These are phyloP conservation scores for Aythya baeri DNA, from an alignment of 2,113 vertebrate species.

Conservation along the genomic window DNA sequence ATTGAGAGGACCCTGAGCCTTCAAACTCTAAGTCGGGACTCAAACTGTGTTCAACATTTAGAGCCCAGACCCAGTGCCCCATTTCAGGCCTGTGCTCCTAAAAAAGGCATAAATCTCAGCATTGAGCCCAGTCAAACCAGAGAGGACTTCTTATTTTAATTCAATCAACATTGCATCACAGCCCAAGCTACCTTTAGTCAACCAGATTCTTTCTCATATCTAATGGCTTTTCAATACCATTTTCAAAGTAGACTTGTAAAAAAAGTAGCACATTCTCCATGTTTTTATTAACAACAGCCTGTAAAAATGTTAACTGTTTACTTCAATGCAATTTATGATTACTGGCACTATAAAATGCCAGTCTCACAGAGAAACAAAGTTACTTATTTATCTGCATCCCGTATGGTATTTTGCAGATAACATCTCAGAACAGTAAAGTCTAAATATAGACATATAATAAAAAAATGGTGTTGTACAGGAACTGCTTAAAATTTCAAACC, in stretches of 20 bases:
- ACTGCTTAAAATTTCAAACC: neutral
- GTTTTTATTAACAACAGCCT: neutral
- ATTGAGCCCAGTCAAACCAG: neutral
- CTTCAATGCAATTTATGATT: neutral
- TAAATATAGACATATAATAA: neutral
- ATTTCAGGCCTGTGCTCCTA: fast-evolving
- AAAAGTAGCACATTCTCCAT: neutral
- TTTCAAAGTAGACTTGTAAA: neutral
- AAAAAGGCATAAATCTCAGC: neutral
- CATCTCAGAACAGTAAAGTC: neutral
- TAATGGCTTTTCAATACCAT: neutral
- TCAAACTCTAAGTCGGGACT: neutral
- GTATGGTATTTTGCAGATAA: neutral
- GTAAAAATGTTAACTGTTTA: neutral
- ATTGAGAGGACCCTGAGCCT: neutral
- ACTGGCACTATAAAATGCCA: neutral
- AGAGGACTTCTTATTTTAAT: neutral
- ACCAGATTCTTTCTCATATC: neutral
- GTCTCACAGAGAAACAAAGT: neutral
- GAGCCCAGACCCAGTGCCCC: neutral
- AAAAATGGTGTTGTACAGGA: neutral
- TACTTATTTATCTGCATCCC: neutral
- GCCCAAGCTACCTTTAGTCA: neutral
- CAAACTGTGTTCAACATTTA: neutral
- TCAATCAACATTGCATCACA: neutral